Base-by-base conservation (phyloP, 2,888 invertebrate species). In the Aphidius colemani region DNA sequence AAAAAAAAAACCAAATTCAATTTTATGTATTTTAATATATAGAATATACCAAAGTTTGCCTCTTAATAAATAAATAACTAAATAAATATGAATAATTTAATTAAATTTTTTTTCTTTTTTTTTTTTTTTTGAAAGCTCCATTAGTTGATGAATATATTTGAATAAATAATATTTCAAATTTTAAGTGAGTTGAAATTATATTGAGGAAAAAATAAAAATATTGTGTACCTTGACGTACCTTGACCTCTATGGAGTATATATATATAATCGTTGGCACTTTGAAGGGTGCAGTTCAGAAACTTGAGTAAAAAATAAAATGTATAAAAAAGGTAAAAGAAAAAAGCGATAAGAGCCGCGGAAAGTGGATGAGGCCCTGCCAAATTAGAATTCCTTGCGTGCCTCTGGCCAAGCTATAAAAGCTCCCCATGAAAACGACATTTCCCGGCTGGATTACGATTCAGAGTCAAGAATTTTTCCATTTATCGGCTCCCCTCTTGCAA, bases 381-480 rank as follows among this genome's bases (percentile, higher is more conserved):
- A 71, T 71, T 71, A 71, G 69, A 71, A 71, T 71, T 71, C 71
- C 65, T 60, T 49, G 68, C 69, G 68, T 70, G 70, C 69, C 64
- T 71, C 65, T 67, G 65, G 66, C 67, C 67, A 58, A 50, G 67
- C 68, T 69, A 68, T 71, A 70, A 70, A 71, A 70, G 66, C 67
- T 39, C 66, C 57, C 68, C 69, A 68, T 70, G 71, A 69, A 70
- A 71, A 70, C 69, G 68, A 67, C 67, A 67, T 69, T 71, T 67
- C 64, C 56, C 46, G 71, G 68, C 69, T 68, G 75, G 75, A 78
- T 79, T 79, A 78, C 79, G 75, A 76, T 73, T 78, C 75, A 73
- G 64, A 77, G 75, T 75, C 74, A 75, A 78, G 80, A 81, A 81
- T 81, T 81, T 79, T 79, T 78, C 78, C 79, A 80, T 79, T 81